Evolutionary conservation across 2,888 invertebrate species (phyloP).

Genomic region (Panzeria rudis): DNA sequence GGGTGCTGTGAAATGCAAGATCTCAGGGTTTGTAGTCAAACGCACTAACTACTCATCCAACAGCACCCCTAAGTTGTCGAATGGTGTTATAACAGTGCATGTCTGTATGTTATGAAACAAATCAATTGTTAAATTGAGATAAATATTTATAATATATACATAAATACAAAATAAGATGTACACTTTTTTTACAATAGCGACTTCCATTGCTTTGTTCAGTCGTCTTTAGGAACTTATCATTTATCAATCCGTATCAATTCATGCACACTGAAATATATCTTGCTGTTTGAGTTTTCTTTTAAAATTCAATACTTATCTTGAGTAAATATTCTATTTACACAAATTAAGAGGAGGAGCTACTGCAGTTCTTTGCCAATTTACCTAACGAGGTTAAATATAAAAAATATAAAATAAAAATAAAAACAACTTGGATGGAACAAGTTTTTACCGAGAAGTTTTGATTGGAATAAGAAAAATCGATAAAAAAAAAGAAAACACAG

Average conservation of each 20-base stretch:
- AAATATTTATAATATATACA: not conserved
- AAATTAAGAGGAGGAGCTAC: constrained; percentile 48
- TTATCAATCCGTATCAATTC: constrained; percentile 4
- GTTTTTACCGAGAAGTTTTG: constrained; percentile 26
- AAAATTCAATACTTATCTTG: constrained; percentile 26
- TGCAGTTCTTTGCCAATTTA: constrained; percentile 52
- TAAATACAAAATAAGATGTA: not conserved
- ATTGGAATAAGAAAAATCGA: constrained; percentile 58
- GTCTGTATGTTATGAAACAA: too few species aligned
- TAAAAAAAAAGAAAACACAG: constrained; percentile 10
- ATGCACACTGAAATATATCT: constrained; percentile 10
- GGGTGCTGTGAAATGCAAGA: too few species aligned
- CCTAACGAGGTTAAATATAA: constrained; percentile 8
- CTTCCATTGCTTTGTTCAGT: not conserved
- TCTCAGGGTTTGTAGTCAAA: too few species aligned
- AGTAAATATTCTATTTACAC: constrained; percentile 25
- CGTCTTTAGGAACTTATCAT: not conserved
- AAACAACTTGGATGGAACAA: constrained; percentile 43
- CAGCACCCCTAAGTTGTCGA: too few species aligned
- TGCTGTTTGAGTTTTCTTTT: constrained; percentile 9
- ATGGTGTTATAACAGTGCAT: too few species aligned
- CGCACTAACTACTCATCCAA: too few species aligned
- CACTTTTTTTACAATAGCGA: not conserved
- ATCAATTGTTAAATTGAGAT: too few species aligned
- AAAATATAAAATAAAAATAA: too few species aligned